Conservation (phyloP, 2,113 vertebrate genomes). For the Microtus oregoni region DNA sequence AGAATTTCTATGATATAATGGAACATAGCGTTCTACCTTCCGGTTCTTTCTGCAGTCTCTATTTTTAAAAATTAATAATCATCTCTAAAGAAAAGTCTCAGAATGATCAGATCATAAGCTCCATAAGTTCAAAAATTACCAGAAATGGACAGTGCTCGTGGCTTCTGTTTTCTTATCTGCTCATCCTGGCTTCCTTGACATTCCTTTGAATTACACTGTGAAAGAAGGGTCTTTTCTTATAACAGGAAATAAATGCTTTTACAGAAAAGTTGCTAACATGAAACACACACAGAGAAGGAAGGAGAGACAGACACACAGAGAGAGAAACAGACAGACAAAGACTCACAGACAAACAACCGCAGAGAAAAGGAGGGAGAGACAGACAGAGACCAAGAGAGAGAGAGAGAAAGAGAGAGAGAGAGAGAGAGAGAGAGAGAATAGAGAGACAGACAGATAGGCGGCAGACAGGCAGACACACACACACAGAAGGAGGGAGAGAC, state of each 20-base stretch:
- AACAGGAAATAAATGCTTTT: slow-evolving; percentile 37
- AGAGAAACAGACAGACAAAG: no score
- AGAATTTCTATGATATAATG: slow-evolving; percentile 29
- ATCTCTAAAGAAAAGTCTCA: slow-evolving; percentile 64
- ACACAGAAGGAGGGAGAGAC: no score
- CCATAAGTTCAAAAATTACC: slow-evolving; percentile 51
- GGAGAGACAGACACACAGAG: neutral
- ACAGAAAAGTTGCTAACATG: slow-evolving; percentile 12
- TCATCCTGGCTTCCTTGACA: slow-evolving; percentile 22
- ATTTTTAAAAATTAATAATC: neutral
- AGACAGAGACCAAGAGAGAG: no score
- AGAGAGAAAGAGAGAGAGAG: no score
- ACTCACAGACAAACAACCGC: no score
- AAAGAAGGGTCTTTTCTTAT: neutral
- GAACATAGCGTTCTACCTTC: slow-evolving; percentile 18
- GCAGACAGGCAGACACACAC: no score
- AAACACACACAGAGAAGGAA: neutral
- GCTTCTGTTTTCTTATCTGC: neutral
- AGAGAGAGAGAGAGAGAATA: no score
- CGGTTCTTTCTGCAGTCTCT: slow-evolving; percentile 25
- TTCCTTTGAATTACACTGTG: slow-evolving; percentile 53
- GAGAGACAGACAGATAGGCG: no score
- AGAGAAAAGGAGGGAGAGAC: no score
- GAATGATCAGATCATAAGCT: slow-evolving; percentile 54
- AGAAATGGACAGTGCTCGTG: neutral